Conservation (phyloP, 1,140 invertebrate genomes). For the Polyergus mexicanus region DNA sequence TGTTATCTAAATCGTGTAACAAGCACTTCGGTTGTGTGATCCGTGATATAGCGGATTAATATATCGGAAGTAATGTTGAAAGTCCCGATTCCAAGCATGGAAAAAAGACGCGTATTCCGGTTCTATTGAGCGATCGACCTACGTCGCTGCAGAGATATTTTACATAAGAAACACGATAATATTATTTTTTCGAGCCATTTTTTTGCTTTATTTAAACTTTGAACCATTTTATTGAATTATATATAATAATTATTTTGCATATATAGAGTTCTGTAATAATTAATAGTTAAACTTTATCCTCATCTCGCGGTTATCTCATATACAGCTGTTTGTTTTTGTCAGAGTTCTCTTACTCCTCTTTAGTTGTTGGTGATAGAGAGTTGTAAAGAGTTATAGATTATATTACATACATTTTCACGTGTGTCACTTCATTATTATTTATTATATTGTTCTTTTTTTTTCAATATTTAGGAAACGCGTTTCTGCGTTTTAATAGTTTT, state of each 20-base stretch:
- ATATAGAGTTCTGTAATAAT: conserved; percentile 76
- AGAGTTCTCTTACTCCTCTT: conserved; percentile 54
- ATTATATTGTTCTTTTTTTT: conserved; percentile 50
- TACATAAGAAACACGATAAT: conserved; percentile 73
- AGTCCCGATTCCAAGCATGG: conserved; percentile 49
- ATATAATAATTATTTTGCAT: conserved; percentile 82
- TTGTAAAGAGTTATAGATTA: conserved; percentile 75
- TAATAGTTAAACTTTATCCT: conserved; percentile 81
- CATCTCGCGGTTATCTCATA: conserved; percentile 77
- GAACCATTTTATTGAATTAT: conserved; percentile 80
- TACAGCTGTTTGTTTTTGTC: conserved; percentile 54
- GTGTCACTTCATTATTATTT: conserved; percentile 69
- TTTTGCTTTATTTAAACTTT: conserved; percentile 81
- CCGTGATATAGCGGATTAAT: conserved; percentile 41
- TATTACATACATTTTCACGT: conserved; percentile 78
- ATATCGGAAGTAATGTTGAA: conserved; percentile 53
- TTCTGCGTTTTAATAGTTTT: conserved; percentile 47
- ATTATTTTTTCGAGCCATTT: conserved; percentile 68
- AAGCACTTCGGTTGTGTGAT: conserved; percentile 69
- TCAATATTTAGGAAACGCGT: conserved; percentile 59
- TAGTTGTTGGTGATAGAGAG: conserved; percentile 18
- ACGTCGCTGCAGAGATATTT: conserved; percentile 68
- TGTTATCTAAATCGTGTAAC: conserved; percentile 65
- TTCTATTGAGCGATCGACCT: conserved; percentile 69
- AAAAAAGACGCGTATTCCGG: conserved; percentile 64